A percentile compares a stretch with the other conserved stretches of the same genome.
Conservation (phyloP, 2,888 invertebrate species). For the Catocala nupta region DNA sequence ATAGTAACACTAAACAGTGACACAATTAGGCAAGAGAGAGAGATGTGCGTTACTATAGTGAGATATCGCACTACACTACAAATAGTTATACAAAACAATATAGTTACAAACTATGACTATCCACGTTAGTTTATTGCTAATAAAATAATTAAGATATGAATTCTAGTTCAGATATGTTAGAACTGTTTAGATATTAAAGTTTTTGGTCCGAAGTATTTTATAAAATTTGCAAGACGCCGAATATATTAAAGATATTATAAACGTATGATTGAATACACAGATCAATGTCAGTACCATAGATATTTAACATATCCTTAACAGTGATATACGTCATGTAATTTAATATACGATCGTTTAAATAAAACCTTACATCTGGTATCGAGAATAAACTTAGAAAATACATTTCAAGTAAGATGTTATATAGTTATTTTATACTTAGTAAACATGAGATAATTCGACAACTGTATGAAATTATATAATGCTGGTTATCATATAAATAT, state of each 20-base stretch:
- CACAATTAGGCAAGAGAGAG: slow-evolving; percentile 67
- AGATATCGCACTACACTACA: slow-evolving; percentile 47
- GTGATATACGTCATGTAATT: slow-evolving; percentile 1
- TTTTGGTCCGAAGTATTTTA: slow-evolving; percentile 76
- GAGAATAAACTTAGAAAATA: too few species aligned
- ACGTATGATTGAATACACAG: background rate
- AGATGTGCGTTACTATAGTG: slow-evolving; percentile 58
- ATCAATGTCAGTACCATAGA: slow-evolving; percentile 1
- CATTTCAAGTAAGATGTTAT: slow-evolving; percentile 2
- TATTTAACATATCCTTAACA: slow-evolving; percentile 2
- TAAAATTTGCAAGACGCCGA: slow-evolving; percentile 39
- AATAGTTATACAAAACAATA: slow-evolving; percentile 55
- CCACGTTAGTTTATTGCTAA: slow-evolving; percentile 74
- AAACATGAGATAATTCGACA: background rate
- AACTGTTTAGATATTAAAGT: slow-evolving; percentile 70
- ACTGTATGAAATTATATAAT: slow-evolving; percentile 9
- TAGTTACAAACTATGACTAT: slow-evolving; percentile 58
- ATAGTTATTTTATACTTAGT: background rate
- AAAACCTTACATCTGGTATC: slow-evolving; percentile 8
- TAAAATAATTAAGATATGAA: slow-evolving; percentile 76
- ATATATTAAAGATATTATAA: slow-evolving; percentile 8
- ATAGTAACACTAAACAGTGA: slow-evolving; percentile 58
- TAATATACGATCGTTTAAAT: background rate
- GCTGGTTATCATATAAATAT: background rate
- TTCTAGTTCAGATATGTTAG: slow-evolving; percentile 78